These are phyloP conservation scores for Sylvilagus floridanus DNA, from an alignment of 2,797 vertebrate species.

Conservation along the genomic window DNA sequence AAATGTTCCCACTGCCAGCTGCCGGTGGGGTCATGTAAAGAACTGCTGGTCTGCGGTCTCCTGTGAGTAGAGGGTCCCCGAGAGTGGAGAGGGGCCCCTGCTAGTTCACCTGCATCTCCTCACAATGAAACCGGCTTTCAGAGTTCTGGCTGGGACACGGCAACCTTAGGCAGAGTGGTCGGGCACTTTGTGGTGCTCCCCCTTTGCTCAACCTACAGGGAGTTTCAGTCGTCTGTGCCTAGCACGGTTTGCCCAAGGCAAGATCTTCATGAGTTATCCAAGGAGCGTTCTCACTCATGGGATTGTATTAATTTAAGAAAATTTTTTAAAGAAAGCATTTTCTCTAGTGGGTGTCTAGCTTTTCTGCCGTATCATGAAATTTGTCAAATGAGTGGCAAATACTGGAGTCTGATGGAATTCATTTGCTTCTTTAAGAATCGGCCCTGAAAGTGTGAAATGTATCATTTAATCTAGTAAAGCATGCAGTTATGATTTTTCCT, in stretches of 20 bases:
- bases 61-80: not conserved
- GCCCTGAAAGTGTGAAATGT: not conserved
- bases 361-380: not conserved
- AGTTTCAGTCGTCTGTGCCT: not conserved
- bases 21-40: not conserved
- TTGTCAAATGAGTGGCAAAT: not conserved
- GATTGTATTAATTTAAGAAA: not conserved
- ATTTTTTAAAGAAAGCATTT: constrained; percentile 40
- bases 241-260: not conserved
- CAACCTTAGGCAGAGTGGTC: not conserved
- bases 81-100: not conserved
- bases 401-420: not conserved
- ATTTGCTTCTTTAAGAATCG: not conserved
- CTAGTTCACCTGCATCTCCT: not conserved
- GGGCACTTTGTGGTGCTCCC: not conserved
- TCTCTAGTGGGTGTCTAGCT: not conserved
- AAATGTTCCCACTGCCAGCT: not conserved
- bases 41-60: not conserved
- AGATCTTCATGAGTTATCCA: not conserved
- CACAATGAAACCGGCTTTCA: not conserved
- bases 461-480: not conserved
- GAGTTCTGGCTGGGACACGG: not conserved
- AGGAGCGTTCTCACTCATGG: not conserved
- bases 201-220: not conserved
- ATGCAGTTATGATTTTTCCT: constrained; percentile 16